phyloP scores from a whole-genome alignment of 2,797 vertebrate species.

The Chelonia mydas region DNA sequence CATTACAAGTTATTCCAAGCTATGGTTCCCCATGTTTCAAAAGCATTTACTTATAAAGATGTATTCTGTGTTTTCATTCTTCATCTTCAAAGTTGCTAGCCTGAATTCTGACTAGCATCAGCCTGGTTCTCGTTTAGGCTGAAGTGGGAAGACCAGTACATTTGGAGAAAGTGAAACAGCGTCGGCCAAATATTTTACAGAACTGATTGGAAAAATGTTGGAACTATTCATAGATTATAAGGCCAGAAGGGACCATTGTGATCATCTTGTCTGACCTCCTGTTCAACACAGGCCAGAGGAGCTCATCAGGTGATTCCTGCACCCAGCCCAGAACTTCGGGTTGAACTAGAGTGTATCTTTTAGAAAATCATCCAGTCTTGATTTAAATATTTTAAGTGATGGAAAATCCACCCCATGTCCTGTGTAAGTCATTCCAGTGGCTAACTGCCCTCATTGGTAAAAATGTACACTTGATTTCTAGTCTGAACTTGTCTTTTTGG shows the following conservation, averaged over 20 bases:
- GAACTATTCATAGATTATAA: fast-evolving
- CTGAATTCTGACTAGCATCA: neutral
- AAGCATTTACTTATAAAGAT: neutral
- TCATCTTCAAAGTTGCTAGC: neutral
- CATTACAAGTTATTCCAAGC: neutral
- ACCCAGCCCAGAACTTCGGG: neutral
- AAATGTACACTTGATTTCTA: too few relatives aligned
- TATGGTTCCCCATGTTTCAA: neutral
- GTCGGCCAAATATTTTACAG: fast-evolving
- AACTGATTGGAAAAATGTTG: fast-evolving
- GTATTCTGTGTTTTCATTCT: neutral
- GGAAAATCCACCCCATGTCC: too few relatives aligned
- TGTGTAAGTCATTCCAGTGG: too few relatives aligned
- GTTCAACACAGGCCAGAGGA: neutral
- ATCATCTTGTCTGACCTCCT: neutral
- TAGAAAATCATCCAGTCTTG: too few relatives aligned
- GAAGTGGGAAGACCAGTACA: too few relatives aligned
- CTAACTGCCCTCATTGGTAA: too few relatives aligned
- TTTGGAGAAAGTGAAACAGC: neutral
- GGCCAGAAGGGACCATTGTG: neutral
- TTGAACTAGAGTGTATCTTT: too few relatives aligned
- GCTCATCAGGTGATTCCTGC: neutral
- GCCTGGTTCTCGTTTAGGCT: neutral
- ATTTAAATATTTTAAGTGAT: too few relatives aligned
- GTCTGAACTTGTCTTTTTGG: too few relatives aligned